Percentiles rank a stretch among this genome's conserved stretches.
These are phyloP conservation scores for Euplexia lucipara DNA, from an alignment of 2,888 invertebrate genomes.

Conservation along the genomic window DNA sequence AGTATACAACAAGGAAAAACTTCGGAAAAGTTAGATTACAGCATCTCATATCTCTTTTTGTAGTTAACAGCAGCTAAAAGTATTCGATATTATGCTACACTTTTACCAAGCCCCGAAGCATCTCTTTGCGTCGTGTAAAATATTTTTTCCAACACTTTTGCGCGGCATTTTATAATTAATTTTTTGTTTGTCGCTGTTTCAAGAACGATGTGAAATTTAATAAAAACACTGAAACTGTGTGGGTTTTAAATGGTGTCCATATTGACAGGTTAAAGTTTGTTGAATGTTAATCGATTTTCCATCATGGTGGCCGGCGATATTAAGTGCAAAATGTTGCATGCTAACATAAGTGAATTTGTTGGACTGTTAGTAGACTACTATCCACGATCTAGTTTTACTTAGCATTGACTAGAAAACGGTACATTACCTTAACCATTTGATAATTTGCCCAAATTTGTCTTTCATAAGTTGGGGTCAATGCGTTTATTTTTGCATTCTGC, in stretches of 20 bases:
- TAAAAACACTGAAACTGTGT: constrained; percentile 3
- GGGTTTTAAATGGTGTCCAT: constrained; percentile 4
- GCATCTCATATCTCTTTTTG: constrained; percentile 23
- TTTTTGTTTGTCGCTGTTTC: constrained; percentile 29
- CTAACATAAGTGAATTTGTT: not conserved
- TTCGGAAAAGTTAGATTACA: constrained; percentile 27
- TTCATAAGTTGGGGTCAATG: too few relatives aligned
- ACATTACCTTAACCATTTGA: too few relatives aligned
- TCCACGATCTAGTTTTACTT: too few relatives aligned
- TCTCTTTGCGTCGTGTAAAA: constrained; percentile 33
- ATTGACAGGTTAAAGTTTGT: constrained; percentile 15
- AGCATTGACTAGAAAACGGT: too few relatives aligned
- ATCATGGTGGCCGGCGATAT: not conserved
- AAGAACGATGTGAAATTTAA: constrained; percentile 30
- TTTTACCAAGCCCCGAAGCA: constrained; percentile 30
- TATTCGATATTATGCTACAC: constrained; percentile 33
- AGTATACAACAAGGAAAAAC: constrained; percentile 16
- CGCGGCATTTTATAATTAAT: constrained; percentile 41
- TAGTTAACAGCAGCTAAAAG: constrained; percentile 25
- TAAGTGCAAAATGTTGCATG: not conserved
- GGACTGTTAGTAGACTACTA: too few relatives aligned
- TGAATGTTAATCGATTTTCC: constrained; percentile 1
- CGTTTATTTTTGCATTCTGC: too few relatives aligned
- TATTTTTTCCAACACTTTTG: constrained; percentile 44
- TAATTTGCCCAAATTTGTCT: too few relatives aligned